Evolutionary conservation across 2,797 vertebrate genomes (phyloP).

Genomic region (Sebastes reedi): DNA sequence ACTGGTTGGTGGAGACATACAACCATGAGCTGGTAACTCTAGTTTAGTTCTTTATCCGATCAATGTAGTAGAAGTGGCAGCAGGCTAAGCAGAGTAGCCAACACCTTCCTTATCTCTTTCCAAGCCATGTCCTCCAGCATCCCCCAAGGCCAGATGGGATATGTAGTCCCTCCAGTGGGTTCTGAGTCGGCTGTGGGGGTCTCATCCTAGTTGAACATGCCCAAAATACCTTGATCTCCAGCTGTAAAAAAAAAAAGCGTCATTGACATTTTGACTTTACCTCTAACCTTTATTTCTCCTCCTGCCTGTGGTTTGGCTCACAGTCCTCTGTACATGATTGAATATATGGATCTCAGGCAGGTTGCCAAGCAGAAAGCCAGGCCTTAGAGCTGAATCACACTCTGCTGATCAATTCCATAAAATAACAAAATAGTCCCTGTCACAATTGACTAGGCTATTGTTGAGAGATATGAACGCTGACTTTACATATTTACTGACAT

Average conservation of each 20-base stretch:
- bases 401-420: neutral
- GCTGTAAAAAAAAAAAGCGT: neutral
- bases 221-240: neutral
- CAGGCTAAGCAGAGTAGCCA: neutral
- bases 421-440: neutral
- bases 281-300: neutral
- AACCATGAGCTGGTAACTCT: too few species aligned
- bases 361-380: neutral
- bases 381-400: neutral
- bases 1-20: too few species aligned
- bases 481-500: neutral
- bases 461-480: neutral
- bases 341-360: conserved; percentile 4
- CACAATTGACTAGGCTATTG: neutral
- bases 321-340: neutral
- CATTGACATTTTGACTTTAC: neutral
- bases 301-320: neutral
- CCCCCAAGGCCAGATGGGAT: neutral
- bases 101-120: neutral
- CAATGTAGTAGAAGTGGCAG: neutral
- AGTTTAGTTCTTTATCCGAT: neutral
- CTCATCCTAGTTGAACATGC: neutral
- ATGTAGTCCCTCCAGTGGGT: neutral
- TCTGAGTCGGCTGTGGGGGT: neutral
- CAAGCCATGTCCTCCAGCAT: neutral